Percentiles rank a stretch among this genome's conserved stretches.
phyloP scores from a whole-genome alignment of 2,113 vertebrate species.

The Phodopus roborovskii region DNA sequence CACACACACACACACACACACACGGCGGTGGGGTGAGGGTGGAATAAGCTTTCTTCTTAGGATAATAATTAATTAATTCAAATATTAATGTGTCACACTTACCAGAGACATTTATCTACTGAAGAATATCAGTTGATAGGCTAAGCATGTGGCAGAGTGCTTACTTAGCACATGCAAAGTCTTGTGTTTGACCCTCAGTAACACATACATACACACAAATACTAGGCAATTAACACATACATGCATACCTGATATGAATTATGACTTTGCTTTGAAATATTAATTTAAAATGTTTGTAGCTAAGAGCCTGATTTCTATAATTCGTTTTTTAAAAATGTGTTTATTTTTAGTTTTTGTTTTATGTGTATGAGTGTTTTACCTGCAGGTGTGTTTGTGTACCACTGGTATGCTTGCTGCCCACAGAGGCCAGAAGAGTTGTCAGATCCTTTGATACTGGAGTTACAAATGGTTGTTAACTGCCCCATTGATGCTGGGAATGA shows the following conservation, averaged over 20 bases:
- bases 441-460: neutral
- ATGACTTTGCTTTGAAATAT: constrained; percentile 24
- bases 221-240: neutral
- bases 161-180: neutral
- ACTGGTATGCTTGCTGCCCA: neutral
- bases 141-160: neutral
- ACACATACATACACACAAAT: neutral
- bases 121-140: neutral
- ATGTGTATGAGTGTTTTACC: neutral
- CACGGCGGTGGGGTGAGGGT: neutral
- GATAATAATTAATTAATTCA: neutral
- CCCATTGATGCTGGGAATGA: neutral
- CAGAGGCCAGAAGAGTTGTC: neutral
- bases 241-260: neutral
- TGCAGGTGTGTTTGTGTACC: neutral
- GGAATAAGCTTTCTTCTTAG: neutral
- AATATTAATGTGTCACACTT: constrained; percentile 24
- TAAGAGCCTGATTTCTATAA: neutral
- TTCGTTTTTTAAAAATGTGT: neutral
- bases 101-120: neutral
- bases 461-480: neutral
- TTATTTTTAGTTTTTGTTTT: neutral
- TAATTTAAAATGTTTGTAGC: neutral
- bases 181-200: neutral
- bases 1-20: neutral